Evolutionary conservation across 2,888 invertebrate genomes (phyloP).

Genomic region (Adelphocoris suturalis): DNA sequence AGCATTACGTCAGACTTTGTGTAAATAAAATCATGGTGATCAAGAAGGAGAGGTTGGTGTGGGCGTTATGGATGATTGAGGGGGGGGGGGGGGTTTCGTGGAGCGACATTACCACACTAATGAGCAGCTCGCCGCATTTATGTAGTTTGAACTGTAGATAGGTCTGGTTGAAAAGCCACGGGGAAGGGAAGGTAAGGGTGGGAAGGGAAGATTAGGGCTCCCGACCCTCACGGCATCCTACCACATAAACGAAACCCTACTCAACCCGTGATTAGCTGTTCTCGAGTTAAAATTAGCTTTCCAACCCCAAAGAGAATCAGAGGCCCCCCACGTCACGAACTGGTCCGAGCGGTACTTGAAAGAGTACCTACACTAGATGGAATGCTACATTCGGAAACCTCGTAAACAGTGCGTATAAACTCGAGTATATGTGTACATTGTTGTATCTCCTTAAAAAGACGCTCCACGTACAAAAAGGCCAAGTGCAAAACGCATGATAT

Average conservation of each 20-base stretch:
- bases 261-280: slow-evolving; percentile 25
- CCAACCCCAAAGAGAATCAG: not conserved
- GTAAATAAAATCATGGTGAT: not conserved
- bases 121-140: slow-evolving; percentile 17
- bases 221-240: slow-evolving; percentile 14
- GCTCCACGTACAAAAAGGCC: no score
- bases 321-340: not conserved
- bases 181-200: not conserved
- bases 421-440: no score
- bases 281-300: slow-evolving; percentile 28
- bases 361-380: no score
- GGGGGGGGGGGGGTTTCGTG: not conserved
- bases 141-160: slow-evolving; percentile 25
- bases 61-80: not conserved
- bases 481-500: no score
- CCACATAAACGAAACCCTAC: slow-evolving; percentile 42
- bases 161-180: not conserved
- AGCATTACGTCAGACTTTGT: not conserved
- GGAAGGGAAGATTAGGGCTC: not conserved
- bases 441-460: no score
- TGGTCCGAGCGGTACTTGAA: not conserved
- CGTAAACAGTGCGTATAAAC: no score
- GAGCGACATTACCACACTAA: not conserved
- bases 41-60: not conserved
- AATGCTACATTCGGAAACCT: no score